Conservation (phyloP, 2,888 invertebrate species). For the Orthosia gracilis region DNA sequence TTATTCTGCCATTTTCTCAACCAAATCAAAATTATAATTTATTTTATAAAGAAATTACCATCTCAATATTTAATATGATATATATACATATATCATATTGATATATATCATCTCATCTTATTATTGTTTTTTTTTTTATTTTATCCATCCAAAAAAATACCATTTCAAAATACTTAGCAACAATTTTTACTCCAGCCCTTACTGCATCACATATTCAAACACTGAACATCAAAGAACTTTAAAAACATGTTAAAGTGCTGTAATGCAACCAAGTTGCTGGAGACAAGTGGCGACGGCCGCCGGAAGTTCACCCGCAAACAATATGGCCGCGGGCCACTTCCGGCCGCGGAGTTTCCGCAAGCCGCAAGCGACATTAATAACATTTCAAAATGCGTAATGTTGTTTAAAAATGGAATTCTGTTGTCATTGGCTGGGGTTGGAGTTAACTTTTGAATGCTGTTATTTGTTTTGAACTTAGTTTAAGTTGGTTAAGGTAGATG, state of each 20-base stretch:
- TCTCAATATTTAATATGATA: too few relatives aligned
- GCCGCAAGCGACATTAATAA: constrained; percentile 68
- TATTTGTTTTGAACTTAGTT: constrained; percentile 14
- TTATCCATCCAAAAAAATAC: neutral
- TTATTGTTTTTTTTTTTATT: too few relatives aligned
- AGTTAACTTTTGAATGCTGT: constrained; percentile 36
- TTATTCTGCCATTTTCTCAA: too few relatives aligned
- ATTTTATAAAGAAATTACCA: neutral
- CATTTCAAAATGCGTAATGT: constrained; percentile 71
- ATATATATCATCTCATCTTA: too few relatives aligned
- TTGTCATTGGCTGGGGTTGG: constrained; percentile 37
- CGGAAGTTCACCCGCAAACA: constrained; percentile 84
- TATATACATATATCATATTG: too few relatives aligned
- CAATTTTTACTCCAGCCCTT: neutral
- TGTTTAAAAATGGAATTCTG: constrained; percentile 66
- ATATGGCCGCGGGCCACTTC: constrained; percentile 85
- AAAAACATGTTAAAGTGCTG: constrained; percentile 71
- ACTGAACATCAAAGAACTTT: constrained; percentile 62
- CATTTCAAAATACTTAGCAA: neutral
- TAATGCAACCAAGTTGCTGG: constrained; percentile 70
- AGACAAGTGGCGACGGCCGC: constrained; percentile 75
- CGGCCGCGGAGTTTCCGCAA: constrained; percentile 76
- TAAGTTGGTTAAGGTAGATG: constrained; percentile 14
- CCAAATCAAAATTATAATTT: too few relatives aligned
- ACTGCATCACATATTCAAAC: constrained; percentile 40